These are phyloP conservation scores for Drosophila sturtevanti DNA, from an alignment of 1,140 invertebrate species.

Conservation along the genomic window DNA sequence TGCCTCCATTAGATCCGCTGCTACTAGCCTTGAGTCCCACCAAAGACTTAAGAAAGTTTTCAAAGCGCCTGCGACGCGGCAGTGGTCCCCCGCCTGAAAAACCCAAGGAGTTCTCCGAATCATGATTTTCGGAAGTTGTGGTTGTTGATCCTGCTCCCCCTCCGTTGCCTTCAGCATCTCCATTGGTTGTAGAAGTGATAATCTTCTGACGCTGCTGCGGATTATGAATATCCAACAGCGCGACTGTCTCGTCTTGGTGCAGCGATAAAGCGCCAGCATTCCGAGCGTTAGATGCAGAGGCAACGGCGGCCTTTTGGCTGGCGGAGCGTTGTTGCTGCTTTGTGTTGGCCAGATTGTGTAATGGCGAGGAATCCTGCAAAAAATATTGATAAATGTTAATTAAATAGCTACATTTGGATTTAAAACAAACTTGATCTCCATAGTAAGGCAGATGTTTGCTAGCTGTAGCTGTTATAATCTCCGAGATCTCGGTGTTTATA, in stretches of 20 bases:
- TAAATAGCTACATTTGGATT: too few species aligned
- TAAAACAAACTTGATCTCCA: too few species aligned
- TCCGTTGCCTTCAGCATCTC: conserved; percentile 41
- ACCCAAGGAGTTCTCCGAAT: conserved; percentile 69
- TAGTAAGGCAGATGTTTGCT: too few species aligned
- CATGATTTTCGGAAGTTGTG: conserved; percentile 17
- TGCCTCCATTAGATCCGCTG: conserved; percentile 16
- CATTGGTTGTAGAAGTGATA: conserved; percentile 67
- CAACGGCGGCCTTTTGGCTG: conserved; percentile 66
- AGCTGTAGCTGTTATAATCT: too few species aligned
- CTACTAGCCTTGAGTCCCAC: conserved; percentile 73
- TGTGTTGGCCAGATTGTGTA: conserved; percentile 82
- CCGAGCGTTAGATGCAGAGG: conserved; percentile 51
- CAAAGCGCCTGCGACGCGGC: conserved; percentile 72
- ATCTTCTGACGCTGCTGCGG: conserved; percentile 75
- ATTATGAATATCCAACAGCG: conserved; percentile 75
- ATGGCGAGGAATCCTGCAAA: conserved; percentile 78
- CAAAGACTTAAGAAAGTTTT: conserved; percentile 80
- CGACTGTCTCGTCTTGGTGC: conserved; percentile 67
- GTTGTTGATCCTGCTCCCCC: conserved; percentile 20
- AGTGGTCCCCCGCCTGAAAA: conserved; percentile 58
- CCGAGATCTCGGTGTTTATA: too few species aligned
- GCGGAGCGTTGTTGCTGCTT: conserved; percentile 78
- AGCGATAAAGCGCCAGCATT: conserved; percentile 45
- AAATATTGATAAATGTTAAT: background rate